These are phyloP conservation scores for Stomatorhinus ivindoensis DNA, from an alignment of 2,113 vertebrate genomes.

Conservation along the genomic window DNA sequence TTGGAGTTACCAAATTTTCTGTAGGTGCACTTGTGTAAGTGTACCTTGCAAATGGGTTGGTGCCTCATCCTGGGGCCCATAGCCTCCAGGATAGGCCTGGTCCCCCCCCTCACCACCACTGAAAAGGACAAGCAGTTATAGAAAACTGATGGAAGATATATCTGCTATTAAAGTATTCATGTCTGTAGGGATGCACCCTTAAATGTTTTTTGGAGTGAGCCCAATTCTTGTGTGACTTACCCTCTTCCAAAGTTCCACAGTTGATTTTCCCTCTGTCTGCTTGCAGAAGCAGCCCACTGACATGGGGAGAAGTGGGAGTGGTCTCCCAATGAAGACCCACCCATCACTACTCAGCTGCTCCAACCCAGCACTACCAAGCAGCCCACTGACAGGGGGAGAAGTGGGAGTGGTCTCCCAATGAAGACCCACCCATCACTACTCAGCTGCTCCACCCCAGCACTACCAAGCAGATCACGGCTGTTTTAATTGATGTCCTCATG, in stretches of 20 bases:
- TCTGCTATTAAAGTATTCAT: not conserved
- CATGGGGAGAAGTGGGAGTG: not conserved
- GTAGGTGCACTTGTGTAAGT: not conserved
- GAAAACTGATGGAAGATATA: not conserved
- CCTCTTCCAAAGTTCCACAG: not conserved
- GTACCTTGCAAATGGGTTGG: not conserved
- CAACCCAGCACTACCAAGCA: not conserved
- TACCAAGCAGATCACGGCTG: not conserved
- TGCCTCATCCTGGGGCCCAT: not conserved
- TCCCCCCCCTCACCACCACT: no score
- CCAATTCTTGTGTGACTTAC: not conserved
- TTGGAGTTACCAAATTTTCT: not conserved
- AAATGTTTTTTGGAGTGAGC: not conserved
- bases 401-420: not conserved
- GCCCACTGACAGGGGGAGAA: not conserved
- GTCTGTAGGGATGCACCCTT: not conserved
- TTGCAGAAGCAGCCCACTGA: not conserved
- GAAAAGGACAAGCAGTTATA: not conserved
- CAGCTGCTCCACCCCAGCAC: not conserved
- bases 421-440: not conserved
- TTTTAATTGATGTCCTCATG: constrained; percentile 4
- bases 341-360: not conserved
- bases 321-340: not conserved
- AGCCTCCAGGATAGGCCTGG: not conserved
- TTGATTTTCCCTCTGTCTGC: not conserved